phyloP scores from a whole-genome alignment of 2,888 invertebrate genomes.

The Lucinisca nassula region DNA sequence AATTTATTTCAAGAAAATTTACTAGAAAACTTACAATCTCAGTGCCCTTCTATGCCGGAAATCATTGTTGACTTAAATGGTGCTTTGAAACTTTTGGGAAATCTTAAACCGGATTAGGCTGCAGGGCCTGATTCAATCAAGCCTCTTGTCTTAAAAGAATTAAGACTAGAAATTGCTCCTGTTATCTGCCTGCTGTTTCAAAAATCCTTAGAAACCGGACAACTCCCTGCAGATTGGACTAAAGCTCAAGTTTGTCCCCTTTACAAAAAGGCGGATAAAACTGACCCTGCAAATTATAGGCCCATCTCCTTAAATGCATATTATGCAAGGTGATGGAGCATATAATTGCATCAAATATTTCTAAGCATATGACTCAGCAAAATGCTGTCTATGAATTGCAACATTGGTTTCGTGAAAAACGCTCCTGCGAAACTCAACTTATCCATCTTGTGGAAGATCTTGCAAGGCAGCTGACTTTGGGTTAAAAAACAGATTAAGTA shows the following conservation, averaged over 20 bases:
- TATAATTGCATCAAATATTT: slow-evolving; percentile 19
- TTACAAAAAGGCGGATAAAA: background rate
- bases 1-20: no score
- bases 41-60: no score
- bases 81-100: no score
- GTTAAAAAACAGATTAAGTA: slow-evolving; percentile 33
- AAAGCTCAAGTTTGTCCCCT: background rate
- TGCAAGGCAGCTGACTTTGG: slow-evolving; percentile 5
- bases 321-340: slow-evolving; percentile 33
- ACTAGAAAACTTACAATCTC: no score
- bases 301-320: slow-evolving; percentile 31
- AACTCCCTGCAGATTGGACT: no score
- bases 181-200: no score
- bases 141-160: no score
- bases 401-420: slow-evolving; percentile 31
- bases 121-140: no score
- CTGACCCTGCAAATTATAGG: background rate
- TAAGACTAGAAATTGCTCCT: no score
- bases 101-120: no score
- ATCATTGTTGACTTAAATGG: no score
- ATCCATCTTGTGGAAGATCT: slow-evolving; percentile 16
- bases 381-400: slow-evolving; percentile 28
- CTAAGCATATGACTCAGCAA: slow-evolving; percentile 9
- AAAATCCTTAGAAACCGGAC: no score
- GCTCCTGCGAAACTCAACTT: slow-evolving; percentile 34